Conservation (phyloP, 1,140 invertebrate species). For the Venturia canescens region DNA sequence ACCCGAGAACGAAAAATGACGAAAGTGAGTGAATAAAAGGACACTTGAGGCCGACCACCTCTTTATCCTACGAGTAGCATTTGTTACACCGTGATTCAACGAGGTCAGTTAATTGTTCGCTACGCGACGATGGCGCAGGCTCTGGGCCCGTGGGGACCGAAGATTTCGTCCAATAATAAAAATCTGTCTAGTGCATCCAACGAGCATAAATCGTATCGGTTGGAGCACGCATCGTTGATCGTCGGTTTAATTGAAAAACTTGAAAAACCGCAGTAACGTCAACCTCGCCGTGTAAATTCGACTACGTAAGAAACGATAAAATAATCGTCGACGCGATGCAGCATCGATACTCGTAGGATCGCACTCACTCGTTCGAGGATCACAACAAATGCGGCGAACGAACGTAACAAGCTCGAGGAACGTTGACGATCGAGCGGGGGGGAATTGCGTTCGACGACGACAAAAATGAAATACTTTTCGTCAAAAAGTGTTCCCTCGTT, state of each 20-base stretch:
- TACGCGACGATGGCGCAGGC: too few relatives aligned
- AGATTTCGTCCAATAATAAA: too few relatives aligned
- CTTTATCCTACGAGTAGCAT: background rate
- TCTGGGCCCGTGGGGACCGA: too few relatives aligned
- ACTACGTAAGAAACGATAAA: background rate
- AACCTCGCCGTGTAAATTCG: background rate
- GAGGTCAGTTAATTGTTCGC: background rate
- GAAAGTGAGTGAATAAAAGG: constrained; percentile 1
- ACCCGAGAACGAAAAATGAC: constrained; percentile 7
- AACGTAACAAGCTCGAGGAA: background rate
- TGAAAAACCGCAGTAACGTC: background rate
- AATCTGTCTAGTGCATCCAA: too few relatives aligned
- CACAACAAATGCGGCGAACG: background rate
- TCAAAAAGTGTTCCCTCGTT: constrained; percentile 26
- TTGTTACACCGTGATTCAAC: background rate
- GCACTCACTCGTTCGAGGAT: background rate
- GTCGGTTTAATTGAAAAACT: background rate
- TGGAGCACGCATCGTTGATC: background rate
- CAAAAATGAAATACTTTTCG: background rate
- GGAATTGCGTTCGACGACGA: background rate
- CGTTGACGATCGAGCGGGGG: background rate
- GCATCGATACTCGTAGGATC: background rate
- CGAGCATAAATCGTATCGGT: background rate
- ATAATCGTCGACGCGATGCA: background rate
- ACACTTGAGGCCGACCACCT: background rate